Conservation (phyloP, 2,888 invertebrate genomes). For the Metallyticus violacea region DNA sequence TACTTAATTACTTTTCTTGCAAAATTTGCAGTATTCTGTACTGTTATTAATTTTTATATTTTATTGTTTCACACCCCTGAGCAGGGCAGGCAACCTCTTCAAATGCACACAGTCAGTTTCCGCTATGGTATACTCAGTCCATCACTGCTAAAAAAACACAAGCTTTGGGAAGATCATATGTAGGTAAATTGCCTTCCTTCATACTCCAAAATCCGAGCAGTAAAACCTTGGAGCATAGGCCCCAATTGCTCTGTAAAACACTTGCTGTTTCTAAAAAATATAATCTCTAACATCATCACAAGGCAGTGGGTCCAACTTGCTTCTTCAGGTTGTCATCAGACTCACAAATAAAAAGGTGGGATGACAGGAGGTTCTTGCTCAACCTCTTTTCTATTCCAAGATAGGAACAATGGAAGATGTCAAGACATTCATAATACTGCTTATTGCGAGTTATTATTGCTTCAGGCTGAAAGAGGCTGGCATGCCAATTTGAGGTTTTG, state of each 20-base stretch:
- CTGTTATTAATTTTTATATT: neutral
- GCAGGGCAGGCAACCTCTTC: conserved; percentile 20
- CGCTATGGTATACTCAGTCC: conserved; percentile 8
- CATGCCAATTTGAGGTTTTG: conserved; percentile 19
- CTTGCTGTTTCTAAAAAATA: conserved; percentile 31
- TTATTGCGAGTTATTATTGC: conserved; percentile 57
- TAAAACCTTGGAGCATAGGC: neutral
- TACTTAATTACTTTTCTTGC: conserved; percentile 16
- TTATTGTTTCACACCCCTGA: neutral
- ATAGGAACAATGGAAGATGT: conserved; percentile 32
- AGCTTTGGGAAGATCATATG: conserved; percentile 10
- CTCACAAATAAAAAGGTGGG: conserved; percentile 9
- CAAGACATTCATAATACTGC: conserved; percentile 38
- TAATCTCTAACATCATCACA: conserved; percentile 30
- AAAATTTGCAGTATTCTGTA: neutral
- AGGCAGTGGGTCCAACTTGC: conserved; percentile 21
- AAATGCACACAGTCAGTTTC: conserved; percentile 23
- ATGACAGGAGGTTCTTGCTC: conserved; percentile 9
- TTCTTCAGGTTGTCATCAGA: neutral
- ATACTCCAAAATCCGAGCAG: neutral
- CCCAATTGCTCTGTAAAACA: conserved; percentile 3
- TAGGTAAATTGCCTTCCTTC: conserved; percentile 2
- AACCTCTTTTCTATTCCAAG: conserved; percentile 2
- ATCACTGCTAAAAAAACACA: neutral
- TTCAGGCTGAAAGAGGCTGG: conserved; percentile 38